Evolutionary conservation across 2,888 invertebrate genomes (phyloP).

Genomic region (Zelleria hepariella): DNA sequence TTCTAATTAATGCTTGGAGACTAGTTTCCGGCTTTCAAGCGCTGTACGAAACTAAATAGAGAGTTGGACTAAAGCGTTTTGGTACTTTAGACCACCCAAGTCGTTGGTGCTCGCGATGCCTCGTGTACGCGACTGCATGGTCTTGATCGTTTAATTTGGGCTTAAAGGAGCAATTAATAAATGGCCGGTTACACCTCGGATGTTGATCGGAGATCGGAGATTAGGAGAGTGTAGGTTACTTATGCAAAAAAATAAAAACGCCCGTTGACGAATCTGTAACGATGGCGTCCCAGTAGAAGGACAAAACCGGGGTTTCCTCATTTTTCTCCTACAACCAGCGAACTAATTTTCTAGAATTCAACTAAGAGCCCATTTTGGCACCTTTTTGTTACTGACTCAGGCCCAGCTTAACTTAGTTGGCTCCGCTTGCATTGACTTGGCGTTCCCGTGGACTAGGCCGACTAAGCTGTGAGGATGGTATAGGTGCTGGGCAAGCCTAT

Average conservation of each 20-base stretch:
- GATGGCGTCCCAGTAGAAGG: too few species aligned
- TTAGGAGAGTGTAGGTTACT: background rate
- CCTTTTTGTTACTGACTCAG: too few species aligned
- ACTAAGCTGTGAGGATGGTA: too few species aligned
- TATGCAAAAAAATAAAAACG: background rate
- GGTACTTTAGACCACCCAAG: constrained; percentile 60
- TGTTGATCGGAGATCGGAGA: background rate
- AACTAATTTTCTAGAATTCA: too few species aligned
- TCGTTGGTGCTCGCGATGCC: constrained; percentile 35
- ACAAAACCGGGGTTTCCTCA: too few species aligned
- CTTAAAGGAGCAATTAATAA: background rate
- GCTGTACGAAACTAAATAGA: background rate
- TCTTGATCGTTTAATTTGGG: constrained; percentile 48
- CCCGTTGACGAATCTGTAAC: too few species aligned
- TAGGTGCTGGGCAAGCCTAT: too few species aligned
- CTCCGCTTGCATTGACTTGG: too few species aligned
- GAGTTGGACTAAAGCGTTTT: background rate
- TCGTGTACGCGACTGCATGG: constrained; percentile 22
- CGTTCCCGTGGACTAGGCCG: too few species aligned
- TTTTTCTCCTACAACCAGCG: too few species aligned
- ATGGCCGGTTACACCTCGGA: background rate
- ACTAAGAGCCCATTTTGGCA: too few species aligned
- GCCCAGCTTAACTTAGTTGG: too few species aligned
- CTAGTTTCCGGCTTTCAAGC: background rate
- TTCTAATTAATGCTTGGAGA: background rate